A percentile compares a stretch with the other conserved stretches of the same genome.
Conservation (phyloP, 2,797 vertebrate genomes). For the Protonibea diacanthus region DNA sequence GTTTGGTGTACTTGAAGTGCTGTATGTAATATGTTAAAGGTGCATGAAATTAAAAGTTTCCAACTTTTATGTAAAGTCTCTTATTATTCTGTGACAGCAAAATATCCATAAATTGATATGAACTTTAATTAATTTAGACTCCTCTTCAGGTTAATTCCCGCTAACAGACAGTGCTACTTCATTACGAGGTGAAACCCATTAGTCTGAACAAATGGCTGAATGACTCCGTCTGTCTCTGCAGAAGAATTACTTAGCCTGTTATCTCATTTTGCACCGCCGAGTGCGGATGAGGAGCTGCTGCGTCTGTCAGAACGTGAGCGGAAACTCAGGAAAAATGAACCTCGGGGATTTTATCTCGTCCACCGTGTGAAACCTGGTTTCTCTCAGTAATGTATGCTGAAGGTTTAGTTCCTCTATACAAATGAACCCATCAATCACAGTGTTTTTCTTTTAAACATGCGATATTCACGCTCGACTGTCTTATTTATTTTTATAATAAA, state of each 20-base stretch:
- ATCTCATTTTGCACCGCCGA: slow-evolving; percentile 28
- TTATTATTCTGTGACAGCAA: neutral
- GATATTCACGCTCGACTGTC: neutral
- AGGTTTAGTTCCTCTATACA: neutral
- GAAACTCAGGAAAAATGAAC: slow-evolving; percentile 6
- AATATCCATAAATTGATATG: slow-evolving; percentile 20
- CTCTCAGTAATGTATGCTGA: neutral
- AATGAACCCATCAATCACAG: neutral
- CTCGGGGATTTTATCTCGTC: slow-evolving; percentile 16
- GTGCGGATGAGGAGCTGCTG: slow-evolving; percentile 9
- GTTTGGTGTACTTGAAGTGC: neutral
- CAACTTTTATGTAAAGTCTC: neutral
- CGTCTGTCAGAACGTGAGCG: slow-evolving; percentile 2
- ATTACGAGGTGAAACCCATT: slow-evolving; percentile 20
- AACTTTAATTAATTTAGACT: slow-evolving; percentile 35
- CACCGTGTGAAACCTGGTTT: neutral
- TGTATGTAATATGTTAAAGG: neutral
- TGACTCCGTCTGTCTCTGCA: slow-evolving; percentile 17
- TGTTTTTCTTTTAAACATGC: neutral
- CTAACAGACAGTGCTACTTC: slow-evolving; percentile 18
- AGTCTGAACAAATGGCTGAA: slow-evolving; percentile 38
- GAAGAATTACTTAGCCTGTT: slow-evolving; percentile 15
- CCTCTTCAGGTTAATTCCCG: slow-evolving; percentile 41
- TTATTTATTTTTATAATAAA: neutral
- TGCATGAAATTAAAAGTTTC: neutral